These are phyloP conservation scores for Babylonia areolata DNA, from an alignment of 1,140 invertebrate species.

Conservation along the genomic window DNA sequence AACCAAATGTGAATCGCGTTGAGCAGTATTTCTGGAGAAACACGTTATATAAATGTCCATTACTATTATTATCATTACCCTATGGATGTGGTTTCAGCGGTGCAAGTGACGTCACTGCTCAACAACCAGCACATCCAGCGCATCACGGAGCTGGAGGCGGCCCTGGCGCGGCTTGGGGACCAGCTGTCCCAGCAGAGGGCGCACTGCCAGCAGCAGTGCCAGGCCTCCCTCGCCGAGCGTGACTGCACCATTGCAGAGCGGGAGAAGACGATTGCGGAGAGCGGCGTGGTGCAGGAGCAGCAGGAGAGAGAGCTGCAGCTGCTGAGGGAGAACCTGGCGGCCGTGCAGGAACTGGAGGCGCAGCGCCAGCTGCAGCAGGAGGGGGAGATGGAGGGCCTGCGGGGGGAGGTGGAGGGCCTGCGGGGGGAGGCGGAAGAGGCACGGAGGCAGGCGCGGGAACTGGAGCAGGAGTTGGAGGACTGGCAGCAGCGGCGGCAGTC, in stretches of 20 bases:
- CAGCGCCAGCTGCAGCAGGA: slow-evolving; percentile 1
- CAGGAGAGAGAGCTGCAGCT: slow-evolving; percentile 36
- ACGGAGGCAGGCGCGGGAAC: not conserved
- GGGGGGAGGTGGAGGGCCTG: not conserved
- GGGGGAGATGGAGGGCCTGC: slow-evolving; percentile 3
- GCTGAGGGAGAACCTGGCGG: slow-evolving; percentile 37
- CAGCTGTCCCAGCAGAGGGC: slow-evolving; percentile 31
- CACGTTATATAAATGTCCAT: too few species aligned
- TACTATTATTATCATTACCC: not conserved
- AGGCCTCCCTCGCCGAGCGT: slow-evolving; percentile 1
- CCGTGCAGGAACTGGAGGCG: slow-evolving; percentile 30
- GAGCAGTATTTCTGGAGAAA: too few species aligned
- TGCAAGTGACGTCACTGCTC: slow-evolving; percentile 15
- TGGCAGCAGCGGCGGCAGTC: slow-evolving; percentile 15
- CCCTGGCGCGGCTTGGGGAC: slow-evolving; percentile 45
- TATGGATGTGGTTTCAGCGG: slow-evolving; percentile 3
- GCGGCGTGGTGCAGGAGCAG: not conserved
- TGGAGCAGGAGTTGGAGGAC: slow-evolving; percentile 25
- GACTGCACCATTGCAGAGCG: slow-evolving; percentile 17
- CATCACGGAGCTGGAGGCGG: slow-evolving; percentile 47
- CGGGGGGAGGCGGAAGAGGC: not conserved
- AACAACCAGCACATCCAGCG: slow-evolving; percentile 33
- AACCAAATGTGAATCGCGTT: too few species aligned
- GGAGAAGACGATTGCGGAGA: slow-evolving; percentile 31
- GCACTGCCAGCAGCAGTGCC: slow-evolving; percentile 28